These are phyloP conservation scores for Microhierax caerulescens DNA, from an alignment of 2,797 vertebrate genomes.

Conservation along the genomic window DNA sequence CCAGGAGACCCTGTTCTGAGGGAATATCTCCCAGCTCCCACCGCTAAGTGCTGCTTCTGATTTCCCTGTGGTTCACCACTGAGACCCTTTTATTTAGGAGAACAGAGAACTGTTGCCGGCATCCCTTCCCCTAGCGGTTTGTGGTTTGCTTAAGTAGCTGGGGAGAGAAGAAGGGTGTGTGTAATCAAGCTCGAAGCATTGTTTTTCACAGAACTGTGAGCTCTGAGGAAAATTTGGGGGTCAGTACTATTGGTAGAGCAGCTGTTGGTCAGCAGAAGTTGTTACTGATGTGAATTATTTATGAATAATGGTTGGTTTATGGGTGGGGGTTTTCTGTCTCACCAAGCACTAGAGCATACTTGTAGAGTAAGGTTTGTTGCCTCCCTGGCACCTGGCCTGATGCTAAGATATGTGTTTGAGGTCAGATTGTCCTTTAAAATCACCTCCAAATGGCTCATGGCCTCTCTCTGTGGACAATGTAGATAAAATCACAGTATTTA, in stretches of 20 bases:
- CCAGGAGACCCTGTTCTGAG: background rate
- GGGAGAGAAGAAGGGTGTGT: background rate
- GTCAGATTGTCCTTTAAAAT: background rate
- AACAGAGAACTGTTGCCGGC: no score
- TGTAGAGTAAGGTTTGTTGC: accelerated
- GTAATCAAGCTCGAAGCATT: no score
- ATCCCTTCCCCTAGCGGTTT: background rate
- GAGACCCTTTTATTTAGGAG: background rate
- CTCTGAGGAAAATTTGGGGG: accelerated
- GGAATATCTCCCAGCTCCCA: background rate
- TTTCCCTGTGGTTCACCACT: background rate
- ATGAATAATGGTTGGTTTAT: background rate
- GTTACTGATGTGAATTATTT: background rate
- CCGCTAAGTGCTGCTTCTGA: background rate
- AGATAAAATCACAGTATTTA: background rate
- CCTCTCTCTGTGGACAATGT: accelerated
- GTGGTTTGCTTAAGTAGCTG: background rate
- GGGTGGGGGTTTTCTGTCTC: background rate
- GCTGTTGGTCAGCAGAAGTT: background rate
- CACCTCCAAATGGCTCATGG: accelerated
- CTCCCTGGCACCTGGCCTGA: background rate
- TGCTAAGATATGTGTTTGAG: background rate
- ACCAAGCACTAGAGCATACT: accelerated
- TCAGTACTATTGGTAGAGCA: accelerated
- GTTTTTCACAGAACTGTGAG: background rate